Base-by-base conservation (phyloP, 2,113 vertebrate genomes). In the Scalopus aquaticus region DNA sequence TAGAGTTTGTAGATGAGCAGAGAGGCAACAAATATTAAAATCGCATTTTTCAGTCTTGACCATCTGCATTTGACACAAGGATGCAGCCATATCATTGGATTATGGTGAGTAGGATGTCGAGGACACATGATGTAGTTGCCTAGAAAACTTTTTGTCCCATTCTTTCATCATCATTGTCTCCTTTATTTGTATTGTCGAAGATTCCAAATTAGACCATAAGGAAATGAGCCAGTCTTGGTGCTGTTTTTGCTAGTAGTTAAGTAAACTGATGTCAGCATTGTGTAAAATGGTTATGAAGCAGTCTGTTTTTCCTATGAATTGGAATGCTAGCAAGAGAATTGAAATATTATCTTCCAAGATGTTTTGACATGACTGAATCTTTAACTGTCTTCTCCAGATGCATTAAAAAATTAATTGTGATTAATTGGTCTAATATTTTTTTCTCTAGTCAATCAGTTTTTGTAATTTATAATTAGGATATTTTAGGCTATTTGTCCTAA, bases 401-500 rank as follows among this genome's bases (percentile, higher is more conserved):
- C 39, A 86, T 9, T 81, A 87, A 65, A 92, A 32, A 39, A 22
- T 35, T 32, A 39, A 51, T 24, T 42, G 24, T 73, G 70, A 73
- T 83, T 93, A 90, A 78, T 72, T 83, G 6, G 17, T 60, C 24
- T 78, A 82, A 77, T 87, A 60, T 28, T 60, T 90, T 85, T 64
- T 24, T 64, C 17, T 78, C 1, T 95, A 35, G 44, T 89, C 7
- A 78, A 64, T 72, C 62, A 87, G 35, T 80, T 69, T 85, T 74
- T n/a, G 6, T 62, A 74, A 80, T 49, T 51, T 69, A 22, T 46
- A 4, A 44, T 80, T 74, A 73, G 9, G 67, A 56, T 51, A 46
- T 49, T 49, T 86, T 20, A 76, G n/a, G 93, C 73, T 58, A 79
- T 0, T 90, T 93, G 0, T 65, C 78, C 11, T 44, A 35, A 30